These are phyloP conservation scores for Pseudanteris insignis DNA, from an alignment of 2,888 invertebrate genomes.

Conservation along the genomic window DNA sequence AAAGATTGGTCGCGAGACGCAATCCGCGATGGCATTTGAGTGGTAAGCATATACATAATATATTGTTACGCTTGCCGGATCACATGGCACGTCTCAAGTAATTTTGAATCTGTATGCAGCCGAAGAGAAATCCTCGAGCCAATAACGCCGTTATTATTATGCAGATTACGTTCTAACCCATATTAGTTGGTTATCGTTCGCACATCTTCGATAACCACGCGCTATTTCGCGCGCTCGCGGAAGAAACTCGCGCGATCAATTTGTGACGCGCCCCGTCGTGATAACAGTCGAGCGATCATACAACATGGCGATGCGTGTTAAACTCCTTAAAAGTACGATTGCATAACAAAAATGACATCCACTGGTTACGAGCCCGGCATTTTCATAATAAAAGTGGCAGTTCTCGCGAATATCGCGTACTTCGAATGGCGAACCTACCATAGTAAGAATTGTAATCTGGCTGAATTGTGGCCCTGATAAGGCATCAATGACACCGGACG, in stretches of 20 bases:
- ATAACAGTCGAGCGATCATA: no score
- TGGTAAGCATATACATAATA: slow-evolving; percentile 38
- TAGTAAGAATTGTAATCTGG: no score
- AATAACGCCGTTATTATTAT: slow-evolving; percentile 64
- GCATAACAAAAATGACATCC: no score
- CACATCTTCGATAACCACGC: slow-evolving; percentile 57
- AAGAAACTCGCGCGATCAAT: slow-evolving; percentile 38
- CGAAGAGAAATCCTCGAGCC: slow-evolving; percentile 58
- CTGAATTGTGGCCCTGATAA: no score
- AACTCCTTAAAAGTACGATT: no score
- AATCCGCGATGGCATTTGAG: slow-evolving; percentile 23
- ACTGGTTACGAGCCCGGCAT: no score
- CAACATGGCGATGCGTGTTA: no score
- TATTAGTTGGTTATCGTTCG: slow-evolving; percentile 64
- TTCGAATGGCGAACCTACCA: no score
- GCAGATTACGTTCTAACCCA: slow-evolving; percentile 64
- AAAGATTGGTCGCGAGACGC: slow-evolving; percentile 25
- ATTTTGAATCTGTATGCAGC: slow-evolving; percentile 66
- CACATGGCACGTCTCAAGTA: slow-evolving; percentile 50
- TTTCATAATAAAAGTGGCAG: no score
- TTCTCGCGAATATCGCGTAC: no score
- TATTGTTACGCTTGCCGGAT: slow-evolving; percentile 44
- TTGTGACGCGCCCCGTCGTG: slow-evolving; percentile 34
- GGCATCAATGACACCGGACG: no score
- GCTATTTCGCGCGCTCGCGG: slow-evolving; percentile 21